Conservation (phyloP, 2,113 vertebrate genomes). For the Todiramphus saurophagus region DNA sequence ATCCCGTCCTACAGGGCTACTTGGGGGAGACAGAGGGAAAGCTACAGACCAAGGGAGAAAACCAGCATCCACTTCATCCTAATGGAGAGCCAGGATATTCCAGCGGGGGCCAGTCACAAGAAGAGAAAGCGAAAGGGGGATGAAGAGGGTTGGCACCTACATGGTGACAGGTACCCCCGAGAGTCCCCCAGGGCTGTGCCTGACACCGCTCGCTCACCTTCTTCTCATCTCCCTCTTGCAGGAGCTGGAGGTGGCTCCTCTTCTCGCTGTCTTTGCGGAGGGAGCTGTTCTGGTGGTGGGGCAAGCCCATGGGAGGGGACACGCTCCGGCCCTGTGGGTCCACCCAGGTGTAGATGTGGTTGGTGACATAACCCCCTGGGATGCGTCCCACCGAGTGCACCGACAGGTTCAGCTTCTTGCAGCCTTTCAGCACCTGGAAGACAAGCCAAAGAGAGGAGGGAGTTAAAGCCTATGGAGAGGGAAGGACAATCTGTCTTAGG, state of each 20-base stretch:
- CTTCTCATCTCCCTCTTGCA: constrained; percentile 94
- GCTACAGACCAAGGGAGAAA: background rate
- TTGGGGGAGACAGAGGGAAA: background rate
- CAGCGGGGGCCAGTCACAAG: fast-evolving
- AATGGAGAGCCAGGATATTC: background rate
- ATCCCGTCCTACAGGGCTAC: background rate
- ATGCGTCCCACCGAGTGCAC: constrained; percentile 92
- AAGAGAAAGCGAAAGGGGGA: background rate
- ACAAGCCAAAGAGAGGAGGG: background rate
- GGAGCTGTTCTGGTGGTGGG: constrained; percentile 80
- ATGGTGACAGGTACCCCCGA: fast-evolving
- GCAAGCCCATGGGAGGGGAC: constrained; percentile 85
- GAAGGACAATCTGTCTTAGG: background rate
- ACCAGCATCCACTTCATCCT: background rate
- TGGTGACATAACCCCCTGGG: constrained; percentile 93
- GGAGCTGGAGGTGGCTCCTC: constrained; percentile 89
- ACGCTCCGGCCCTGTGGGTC: constrained; percentile 91
- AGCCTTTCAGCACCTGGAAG: constrained; percentile 91
- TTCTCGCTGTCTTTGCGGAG: constrained; percentile 81
- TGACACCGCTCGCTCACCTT: constrained; percentile 79
- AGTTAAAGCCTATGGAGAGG: background rate
- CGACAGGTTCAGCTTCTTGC: constrained; percentile 90
- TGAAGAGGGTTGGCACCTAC: background rate
- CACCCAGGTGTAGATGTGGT: constrained; percentile 98
- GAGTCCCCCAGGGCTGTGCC: background rate